phyloP scores from a whole-genome alignment of 2,113 vertebrate species.

The Elanoides forficatus region DNA sequence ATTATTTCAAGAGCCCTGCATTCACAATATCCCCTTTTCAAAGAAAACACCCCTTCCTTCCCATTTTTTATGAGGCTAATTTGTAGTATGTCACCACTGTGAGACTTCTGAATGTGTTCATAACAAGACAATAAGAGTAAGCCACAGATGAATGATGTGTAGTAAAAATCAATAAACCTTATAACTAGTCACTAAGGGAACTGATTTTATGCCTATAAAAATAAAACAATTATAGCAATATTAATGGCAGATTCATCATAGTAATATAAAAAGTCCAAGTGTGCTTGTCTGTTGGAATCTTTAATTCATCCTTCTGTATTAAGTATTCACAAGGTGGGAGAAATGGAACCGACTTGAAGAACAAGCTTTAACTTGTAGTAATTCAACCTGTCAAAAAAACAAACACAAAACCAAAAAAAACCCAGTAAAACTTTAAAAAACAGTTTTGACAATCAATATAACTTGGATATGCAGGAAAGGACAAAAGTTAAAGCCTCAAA shows the following conservation, averaged over 20 bases:
- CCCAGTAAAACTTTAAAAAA: not conserved
- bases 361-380: conserved; percentile 61
- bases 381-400: conserved; percentile 54
- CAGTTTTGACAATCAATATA: conserved; percentile 34
- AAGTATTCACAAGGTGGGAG: conserved; percentile 56
- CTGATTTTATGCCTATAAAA: conserved; percentile 76
- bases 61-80: conserved; percentile 65
- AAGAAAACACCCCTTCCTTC: conserved; percentile 64
- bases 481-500: conserved; percentile 37
- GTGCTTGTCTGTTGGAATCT: conserved; percentile 73
- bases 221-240: conserved; percentile 75
- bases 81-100: conserved; percentile 60
- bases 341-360: conserved; percentile 42
- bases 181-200: conserved; percentile 75
- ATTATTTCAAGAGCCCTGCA: conserved; percentile 66
- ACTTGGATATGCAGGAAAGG: not conserved
- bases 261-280: conserved; percentile 73
- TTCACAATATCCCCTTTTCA: conserved; percentile 53
- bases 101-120: conserved; percentile 63
- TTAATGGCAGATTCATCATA: conserved; percentile 76
- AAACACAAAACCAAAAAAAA: not conserved
- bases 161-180: conserved; percentile 80
- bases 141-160: conserved; percentile 74
- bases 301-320: conserved; percentile 69
- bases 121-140: conserved; percentile 66